Evolutionary conservation across 2,113 vertebrate genomes (phyloP), one percentile per base, ranked within the genome.

Genomic region (Daubentonia madagascariensis): DNA sequence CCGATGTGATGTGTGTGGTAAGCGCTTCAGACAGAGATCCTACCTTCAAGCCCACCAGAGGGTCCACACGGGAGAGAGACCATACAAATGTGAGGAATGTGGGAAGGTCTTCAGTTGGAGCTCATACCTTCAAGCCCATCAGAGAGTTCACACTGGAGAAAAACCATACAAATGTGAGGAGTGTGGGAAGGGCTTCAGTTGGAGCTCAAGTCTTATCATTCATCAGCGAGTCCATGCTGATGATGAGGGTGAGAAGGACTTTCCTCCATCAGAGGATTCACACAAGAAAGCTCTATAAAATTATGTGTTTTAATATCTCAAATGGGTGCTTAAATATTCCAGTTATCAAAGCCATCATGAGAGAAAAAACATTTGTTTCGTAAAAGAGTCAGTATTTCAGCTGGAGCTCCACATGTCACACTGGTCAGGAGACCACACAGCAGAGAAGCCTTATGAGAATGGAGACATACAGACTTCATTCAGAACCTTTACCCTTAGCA

Each of bases 171-270:
- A 48, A 17, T 98, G 98, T 40, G 89, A 96, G 12, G 97, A 95
- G 28, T 98, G 98, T 52, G 98, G 97, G 67, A 98, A 97, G 22
- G 95, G 92, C 45, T 98, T 98, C 88, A 98, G 96, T 32, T 97
- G 96, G 97, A 98, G 97, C 63, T 97, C 97, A 2, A 98, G 97
- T 87, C 98, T 98, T 50, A 67, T 96, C 6, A 96, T 96, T 68
- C 98, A 98, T 89, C 97, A 97, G 96, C 72, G 97, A 45, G 23
- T 88, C 37, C 98, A 98, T 68, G 93, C 73, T 6, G 96, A 85
- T 9, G 88, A 85, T 6, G 81, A 94, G 43, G 50, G 54, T n/a
- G 73, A 73, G 22, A 97, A 81, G 12, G 72, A 86, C 75, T 95
- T 91, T 50, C 35, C 81, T 32, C 75, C 72, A 22, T 50, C 68